Conservation (phyloP, 2,113 vertebrate genomes). For the Spea bombifrons region DNA sequence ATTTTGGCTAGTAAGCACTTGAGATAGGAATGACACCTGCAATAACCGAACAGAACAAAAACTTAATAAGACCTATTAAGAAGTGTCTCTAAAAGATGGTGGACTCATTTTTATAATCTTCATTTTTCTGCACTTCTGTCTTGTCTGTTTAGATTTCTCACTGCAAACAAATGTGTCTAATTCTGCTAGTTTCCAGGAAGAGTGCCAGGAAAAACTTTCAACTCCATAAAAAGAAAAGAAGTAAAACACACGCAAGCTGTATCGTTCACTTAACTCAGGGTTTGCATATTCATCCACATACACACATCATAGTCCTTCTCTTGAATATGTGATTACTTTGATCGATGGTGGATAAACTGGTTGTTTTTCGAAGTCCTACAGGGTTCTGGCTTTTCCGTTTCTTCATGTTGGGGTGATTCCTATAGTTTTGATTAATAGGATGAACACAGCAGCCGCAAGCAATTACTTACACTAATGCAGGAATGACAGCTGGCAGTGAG, state of each 20-base stretch:
- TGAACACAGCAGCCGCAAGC: slow-evolving; percentile 58
- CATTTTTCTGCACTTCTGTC: slow-evolving; percentile 47
- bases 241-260: slow-evolving; percentile 46
- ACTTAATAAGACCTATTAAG: too few relatives aligned
- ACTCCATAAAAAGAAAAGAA: slow-evolving; percentile 73
- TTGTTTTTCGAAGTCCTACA: slow-evolving; percentile 41
- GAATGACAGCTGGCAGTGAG: slow-evolving; percentile 60
- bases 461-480: slow-evolving; percentile 57
- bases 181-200: slow-evolving; percentile 65
- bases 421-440: slow-evolving; percentile 56
- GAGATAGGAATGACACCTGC: too few relatives aligned
- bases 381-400: slow-evolving; percentile 14
- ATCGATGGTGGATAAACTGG: slow-evolving; percentile 49
- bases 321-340: slow-evolving; percentile 30
- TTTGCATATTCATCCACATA: background rate
- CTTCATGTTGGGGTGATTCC: slow-evolving; percentile 39
- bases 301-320: slow-evolving; percentile 2
- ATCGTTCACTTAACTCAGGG: background rate
- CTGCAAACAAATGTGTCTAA: slow-evolving; percentile 62
- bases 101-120: background rate
- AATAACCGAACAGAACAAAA: too few relatives aligned
- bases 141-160: slow-evolving; percentile 60
- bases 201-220: slow-evolving; percentile 65
- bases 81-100: background rate
- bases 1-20: too few relatives aligned